These are phyloP conservation scores for Lomographa bimaculata DNA, from an alignment of 2,888 invertebrate genomes.

Conservation along the genomic window DNA sequence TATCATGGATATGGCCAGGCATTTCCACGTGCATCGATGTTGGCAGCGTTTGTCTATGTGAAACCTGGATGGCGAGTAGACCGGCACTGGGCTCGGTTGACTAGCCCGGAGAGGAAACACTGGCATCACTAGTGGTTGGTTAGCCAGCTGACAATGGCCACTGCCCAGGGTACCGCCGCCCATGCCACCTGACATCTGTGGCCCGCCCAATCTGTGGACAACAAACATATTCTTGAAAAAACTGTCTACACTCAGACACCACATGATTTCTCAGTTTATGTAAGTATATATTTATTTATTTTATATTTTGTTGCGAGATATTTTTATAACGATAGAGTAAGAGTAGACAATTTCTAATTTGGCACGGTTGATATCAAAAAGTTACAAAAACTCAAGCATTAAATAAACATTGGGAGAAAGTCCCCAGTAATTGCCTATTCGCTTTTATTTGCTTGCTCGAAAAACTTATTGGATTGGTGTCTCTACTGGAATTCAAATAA, in stretches of 20 bases:
- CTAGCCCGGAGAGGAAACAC: conserved; percentile 93
- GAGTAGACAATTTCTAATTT: too few species aligned
- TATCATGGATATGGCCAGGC: conserved; percentile 96
- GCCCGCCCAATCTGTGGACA: conserved; percentile 76
- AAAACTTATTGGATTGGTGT: conserved; percentile 34
- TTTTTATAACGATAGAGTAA: too few species aligned
- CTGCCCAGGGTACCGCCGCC: conserved; percentile 85
- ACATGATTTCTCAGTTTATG: too few species aligned
- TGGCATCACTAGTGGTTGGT: conserved; percentile 92
- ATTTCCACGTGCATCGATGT: conserved; percentile 98
- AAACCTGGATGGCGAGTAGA: conserved; percentile 95
- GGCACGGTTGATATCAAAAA: conserved; percentile 14
- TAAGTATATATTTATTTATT: too few species aligned
- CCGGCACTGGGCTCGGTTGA: conserved; percentile 90
- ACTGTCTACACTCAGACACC: too few species aligned
- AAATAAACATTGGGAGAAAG: conserved; percentile 28
- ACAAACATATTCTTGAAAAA: conserved; percentile 23
- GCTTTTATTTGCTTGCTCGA: conserved; percentile 32
- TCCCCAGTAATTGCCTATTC: conserved; percentile 31
- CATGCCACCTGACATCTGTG: conserved; percentile 83
- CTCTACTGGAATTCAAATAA: conserved; percentile 35
- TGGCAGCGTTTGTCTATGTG: conserved; percentile 97
- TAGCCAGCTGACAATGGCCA: conserved; percentile 87
- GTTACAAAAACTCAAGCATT: conserved; percentile 24
- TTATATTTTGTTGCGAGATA: too few species aligned